phyloP scores from a whole-genome alignment of 2,113 vertebrate species.

The Malurus melanocephalus region DNA sequence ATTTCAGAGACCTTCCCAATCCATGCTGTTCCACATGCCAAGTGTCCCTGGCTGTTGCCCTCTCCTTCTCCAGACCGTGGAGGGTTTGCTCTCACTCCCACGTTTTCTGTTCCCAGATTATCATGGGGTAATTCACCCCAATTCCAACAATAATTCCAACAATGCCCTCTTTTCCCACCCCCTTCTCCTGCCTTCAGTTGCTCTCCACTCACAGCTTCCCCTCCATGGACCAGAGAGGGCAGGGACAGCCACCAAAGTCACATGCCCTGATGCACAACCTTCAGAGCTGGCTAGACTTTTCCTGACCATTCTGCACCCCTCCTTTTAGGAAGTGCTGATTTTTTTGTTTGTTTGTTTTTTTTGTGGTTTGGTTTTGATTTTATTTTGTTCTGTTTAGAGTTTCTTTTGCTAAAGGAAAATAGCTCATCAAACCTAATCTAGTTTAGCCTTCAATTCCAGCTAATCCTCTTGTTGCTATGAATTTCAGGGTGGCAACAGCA shows the following conservation, averaged over 20 bases:
- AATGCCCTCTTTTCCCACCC: not conserved
- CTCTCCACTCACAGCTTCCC: not conserved
- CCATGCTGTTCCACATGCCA: not conserved
- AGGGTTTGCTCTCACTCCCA: not conserved
- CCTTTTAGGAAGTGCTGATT: not conserved
- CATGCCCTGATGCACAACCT: fast-evolving
- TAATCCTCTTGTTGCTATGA: not conserved
- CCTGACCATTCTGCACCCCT: not conserved
- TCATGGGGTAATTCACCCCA: not conserved
- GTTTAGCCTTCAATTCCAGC: not conserved
- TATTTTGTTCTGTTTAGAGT: not conserved
- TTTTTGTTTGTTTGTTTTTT: not conserved
- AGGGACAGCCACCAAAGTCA: not conserved
- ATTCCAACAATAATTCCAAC: not conserved
- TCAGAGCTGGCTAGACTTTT: not conserved
- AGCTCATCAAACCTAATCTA: not conserved
- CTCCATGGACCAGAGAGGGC: not conserved
- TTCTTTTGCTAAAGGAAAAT: not conserved
- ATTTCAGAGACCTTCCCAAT: not conserved
- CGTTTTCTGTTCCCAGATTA: not conserved
- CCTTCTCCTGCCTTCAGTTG: not conserved
- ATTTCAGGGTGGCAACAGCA: not conserved
- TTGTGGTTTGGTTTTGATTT: too few species aligned
- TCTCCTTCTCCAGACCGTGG: not conserved
- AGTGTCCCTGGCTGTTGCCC: not conserved